phyloP scores from a whole-genome alignment of 2,113 vertebrate species.

The Rutilus rutilus region DNA sequence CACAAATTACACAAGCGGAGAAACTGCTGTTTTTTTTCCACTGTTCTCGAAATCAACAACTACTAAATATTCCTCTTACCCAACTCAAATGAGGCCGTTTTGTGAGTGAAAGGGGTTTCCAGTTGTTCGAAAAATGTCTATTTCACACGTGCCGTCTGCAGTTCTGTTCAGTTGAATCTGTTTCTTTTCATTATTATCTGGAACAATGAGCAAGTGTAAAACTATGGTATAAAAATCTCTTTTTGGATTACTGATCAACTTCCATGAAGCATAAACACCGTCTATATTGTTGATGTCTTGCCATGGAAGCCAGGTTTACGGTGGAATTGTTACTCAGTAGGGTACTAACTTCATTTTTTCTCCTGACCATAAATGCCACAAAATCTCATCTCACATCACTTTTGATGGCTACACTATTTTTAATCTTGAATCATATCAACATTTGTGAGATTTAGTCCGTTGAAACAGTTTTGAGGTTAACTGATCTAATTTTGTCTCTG shows the following conservation, averaged over 20 bases:
- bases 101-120: not conserved
- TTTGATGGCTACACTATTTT: too few species aligned
- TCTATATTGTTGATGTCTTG: not conserved
- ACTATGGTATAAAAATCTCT: not conserved
- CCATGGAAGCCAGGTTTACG: not conserved
- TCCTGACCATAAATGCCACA: too few species aligned
- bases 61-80: constrained; percentile 57
- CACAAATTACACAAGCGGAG: constrained; percentile 40
- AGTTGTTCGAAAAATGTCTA: not conserved
- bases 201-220: not conserved
- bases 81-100: not conserved
- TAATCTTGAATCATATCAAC: too few species aligned
- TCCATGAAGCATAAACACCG: not conserved
- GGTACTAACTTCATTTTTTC: too few species aligned
- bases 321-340: not conserved
- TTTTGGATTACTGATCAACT: not conserved
- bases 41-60: constrained; percentile 59
- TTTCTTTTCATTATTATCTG: not conserved
- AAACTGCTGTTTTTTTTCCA: constrained; percentile 50
- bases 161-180: not conserved
- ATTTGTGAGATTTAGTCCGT: too few species aligned
- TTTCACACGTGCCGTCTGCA: not conserved
- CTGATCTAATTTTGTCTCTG: too few species aligned
- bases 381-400: too few species aligned
- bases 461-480: too few species aligned